Percentiles rank a stretch among this genome's conserved stretches.
Conservation (phyloP, 2,888 invertebrate species). For the Hesperia comma region DNA sequence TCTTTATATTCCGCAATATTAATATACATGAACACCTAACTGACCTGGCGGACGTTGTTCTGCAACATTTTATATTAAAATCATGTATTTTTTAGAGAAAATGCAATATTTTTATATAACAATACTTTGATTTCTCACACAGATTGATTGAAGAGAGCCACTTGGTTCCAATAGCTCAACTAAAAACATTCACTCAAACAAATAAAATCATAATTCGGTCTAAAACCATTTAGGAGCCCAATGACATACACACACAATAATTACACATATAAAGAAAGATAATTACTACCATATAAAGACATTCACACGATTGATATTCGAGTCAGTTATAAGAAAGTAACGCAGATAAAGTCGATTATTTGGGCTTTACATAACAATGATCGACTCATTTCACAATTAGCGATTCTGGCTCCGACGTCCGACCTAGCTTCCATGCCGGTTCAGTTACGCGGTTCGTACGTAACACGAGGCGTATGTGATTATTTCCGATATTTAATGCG, state of each 20-base stretch:
- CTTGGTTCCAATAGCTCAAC: too few species aligned
- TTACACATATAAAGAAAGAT: neutral
- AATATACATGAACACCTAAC: neutral
- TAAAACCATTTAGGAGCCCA: too few species aligned
- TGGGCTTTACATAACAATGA: slow-evolving; percentile 45
- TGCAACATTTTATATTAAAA: too few species aligned
- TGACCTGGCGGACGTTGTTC: too few species aligned
- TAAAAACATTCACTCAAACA: too few species aligned
- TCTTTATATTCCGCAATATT: neutral
- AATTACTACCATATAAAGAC: neutral
- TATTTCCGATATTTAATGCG: slow-evolving; percentile 9
- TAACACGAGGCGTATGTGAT: slow-evolving; percentile 20
- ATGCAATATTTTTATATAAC: too few species aligned
- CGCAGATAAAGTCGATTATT: slow-evolving; percentile 1
- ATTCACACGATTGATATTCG: neutral
- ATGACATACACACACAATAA: too few species aligned
- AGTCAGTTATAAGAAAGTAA: neutral
- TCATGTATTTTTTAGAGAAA: too few species aligned
- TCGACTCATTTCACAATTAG: slow-evolving; percentile 49
- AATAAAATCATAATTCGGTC: too few species aligned
- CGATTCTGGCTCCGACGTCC: slow-evolving; percentile 41
- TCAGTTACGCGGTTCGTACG: slow-evolving; percentile 36
- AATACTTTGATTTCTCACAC: too few species aligned
- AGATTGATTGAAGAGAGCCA: too few species aligned
- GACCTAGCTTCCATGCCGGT: slow-evolving; percentile 35